phyloP scores from a whole-genome alignment of 2,888 invertebrate species.

The Ceriagrion tenellum region DNA sequence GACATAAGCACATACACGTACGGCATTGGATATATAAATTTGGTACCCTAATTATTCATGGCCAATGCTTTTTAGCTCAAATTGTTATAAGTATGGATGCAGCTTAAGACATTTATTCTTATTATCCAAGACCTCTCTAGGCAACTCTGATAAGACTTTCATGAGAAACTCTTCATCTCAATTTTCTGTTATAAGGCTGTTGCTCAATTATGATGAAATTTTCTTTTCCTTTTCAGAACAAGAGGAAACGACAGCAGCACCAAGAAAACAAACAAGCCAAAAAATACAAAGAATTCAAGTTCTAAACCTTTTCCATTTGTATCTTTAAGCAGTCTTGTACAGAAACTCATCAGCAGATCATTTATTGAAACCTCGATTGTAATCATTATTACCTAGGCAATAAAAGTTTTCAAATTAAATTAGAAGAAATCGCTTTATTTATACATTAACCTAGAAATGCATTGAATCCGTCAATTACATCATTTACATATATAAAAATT shows the following conservation, averaged over 20 bases:
- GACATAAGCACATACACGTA: too few species aligned
- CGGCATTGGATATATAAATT: too few species aligned
- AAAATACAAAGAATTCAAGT: constrained; percentile 99
- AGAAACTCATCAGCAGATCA: neutral
- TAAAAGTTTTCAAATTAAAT: constrained; percentile 1
- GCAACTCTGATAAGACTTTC: too few species aligned
- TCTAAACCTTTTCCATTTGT: constrained; percentile 79
- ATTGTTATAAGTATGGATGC: too few species aligned
- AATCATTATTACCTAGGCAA: neutral
- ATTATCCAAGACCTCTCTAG: too few species aligned
- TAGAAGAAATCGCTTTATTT: neutral
- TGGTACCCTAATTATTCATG: too few species aligned
- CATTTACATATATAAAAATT: constrained; percentile 5
- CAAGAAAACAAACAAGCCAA: constrained; percentile 93
- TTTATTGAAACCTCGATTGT: neutral
- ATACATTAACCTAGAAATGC: constrained; percentile 22
- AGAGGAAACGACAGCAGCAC: constrained; percentile 93
- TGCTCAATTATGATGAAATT: neutral
- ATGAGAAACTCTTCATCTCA: too few species aligned
- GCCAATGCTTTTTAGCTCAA: too few species aligned
- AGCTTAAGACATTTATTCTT: too few species aligned
- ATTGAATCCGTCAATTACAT: neutral
- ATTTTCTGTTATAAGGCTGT: too few species aligned
- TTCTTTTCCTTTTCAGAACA: constrained; percentile 85
- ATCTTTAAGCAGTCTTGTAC: neutral